These are phyloP conservation scores for Cladopsammia gracilis DNA, from an alignment of 64 coral and sea anemone species.

Conservation along the genomic window DNA sequence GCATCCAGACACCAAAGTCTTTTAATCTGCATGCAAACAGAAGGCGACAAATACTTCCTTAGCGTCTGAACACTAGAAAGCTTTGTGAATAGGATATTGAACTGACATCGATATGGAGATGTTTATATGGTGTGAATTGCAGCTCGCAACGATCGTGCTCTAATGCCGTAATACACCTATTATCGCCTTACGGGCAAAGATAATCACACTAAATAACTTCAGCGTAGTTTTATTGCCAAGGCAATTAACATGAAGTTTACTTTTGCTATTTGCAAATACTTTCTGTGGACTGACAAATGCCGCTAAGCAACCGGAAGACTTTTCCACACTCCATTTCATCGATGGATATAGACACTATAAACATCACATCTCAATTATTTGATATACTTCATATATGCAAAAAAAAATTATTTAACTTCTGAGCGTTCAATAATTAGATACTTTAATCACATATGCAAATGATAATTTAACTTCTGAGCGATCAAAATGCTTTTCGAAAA, in stretches of 20 bases:
- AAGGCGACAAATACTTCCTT: no score
- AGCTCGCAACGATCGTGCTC: no score
- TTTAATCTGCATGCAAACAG: not conserved
- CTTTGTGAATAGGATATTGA: no score
- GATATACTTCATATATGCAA: not conserved
- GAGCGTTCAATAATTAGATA: no score
- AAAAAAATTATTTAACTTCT: no score
- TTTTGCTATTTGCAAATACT: slow-evolving; percentile 27
- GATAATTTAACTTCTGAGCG: not conserved
- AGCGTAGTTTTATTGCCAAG: slow-evolving; percentile 9
- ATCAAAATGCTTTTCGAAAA: no score
- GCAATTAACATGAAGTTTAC: slow-evolving; percentile 27
- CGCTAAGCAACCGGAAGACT: not conserved
- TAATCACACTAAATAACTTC: not conserved
- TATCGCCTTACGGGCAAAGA: not conserved
- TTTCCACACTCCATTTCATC: not conserved
- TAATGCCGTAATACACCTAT: not conserved
- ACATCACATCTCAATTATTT: not conserved
- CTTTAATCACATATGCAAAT: not conserved
- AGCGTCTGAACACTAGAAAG: no score
- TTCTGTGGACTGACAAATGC: not conserved
- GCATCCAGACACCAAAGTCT: no score
- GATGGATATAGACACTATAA: not conserved
- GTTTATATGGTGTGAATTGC: no score
- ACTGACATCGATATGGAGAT: no score